phyloP scores from a whole-genome alignment of 1,140 invertebrate genomes.

The Brachionus paranguensis region DNA sequence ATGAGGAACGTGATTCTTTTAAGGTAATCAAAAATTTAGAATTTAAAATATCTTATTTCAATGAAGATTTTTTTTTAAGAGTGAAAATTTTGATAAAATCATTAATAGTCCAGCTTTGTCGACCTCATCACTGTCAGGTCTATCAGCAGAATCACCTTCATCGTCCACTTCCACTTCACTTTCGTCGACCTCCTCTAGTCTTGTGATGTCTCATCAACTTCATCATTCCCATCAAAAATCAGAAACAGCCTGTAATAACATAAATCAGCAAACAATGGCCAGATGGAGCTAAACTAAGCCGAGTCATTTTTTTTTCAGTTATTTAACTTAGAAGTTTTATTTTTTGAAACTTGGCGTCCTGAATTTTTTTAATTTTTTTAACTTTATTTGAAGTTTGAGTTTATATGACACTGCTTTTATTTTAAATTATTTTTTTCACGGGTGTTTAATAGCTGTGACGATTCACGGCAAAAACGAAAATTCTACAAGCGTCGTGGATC shows the following conservation, averaged over 20 bases:
- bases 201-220: background rate
- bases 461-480: background rate
- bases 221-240: constrained; percentile 1
- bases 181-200: background rate
- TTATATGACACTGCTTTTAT: background rate
- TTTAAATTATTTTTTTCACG: background rate
- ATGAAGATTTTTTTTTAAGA: background rate
- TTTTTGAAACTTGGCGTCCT: constrained; percentile 4
- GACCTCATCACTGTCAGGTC: background rate
- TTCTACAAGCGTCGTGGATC: background rate
- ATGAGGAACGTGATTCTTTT: background rate
- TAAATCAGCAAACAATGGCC: background rate
- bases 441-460: background rate
- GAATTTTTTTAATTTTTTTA: background rate
- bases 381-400: background rate
- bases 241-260: background rate
- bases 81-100: background rate
- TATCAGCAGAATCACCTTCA: background rate
- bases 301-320: background rate
- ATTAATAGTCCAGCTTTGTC: constrained; percentile 18
- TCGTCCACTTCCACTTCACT: background rate
- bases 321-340: background rate
- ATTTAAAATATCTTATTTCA: background rate
- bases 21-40: background rate
- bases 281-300: background rate